phyloP scores from a whole-genome alignment of 2,888 invertebrate genomes.

The Synergus umbraculus region DNA sequence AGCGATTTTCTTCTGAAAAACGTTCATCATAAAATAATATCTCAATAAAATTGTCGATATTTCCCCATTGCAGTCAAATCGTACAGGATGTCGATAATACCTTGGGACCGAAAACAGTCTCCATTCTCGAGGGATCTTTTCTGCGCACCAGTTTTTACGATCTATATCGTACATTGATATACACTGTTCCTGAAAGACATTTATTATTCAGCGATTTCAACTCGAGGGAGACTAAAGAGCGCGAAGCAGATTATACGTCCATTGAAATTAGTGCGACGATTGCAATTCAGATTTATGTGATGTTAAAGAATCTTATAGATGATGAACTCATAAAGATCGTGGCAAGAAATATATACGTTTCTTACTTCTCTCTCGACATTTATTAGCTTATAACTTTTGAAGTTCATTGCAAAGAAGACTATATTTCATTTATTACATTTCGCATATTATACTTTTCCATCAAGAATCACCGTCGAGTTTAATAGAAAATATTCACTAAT shows the following conservation, averaged over 20 bases:
- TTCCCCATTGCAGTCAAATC: neutral
- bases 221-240: slow-evolving; percentile 8
- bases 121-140: neutral
- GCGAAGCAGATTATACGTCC: slow-evolving; percentile 27
- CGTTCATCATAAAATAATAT: neutral
- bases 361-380: neutral
- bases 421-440: neutral
- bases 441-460: too few species aligned
- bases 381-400: neutral
- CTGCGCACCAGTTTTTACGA: neutral
- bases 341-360: neutral
- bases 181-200: neutral
- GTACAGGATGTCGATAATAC: neutral
- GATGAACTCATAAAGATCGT: slow-evolving; percentile 1
- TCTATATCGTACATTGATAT: neutral
- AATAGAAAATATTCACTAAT: too few species aligned
- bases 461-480: too few species aligned
- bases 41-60: slow-evolving; percentile 7
- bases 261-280: slow-evolving; percentile 6
- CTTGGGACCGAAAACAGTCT: neutral
- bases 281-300: slow-evolving; percentile 14
- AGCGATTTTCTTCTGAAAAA: neutral
- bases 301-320: slow-evolving; percentile 16
- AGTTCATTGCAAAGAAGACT: neutral
- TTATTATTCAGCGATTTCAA: slow-evolving; percentile 11